Conservation (phyloP, 2,888 invertebrate species). For the Caenorhabditis zanzibari region DNA sequence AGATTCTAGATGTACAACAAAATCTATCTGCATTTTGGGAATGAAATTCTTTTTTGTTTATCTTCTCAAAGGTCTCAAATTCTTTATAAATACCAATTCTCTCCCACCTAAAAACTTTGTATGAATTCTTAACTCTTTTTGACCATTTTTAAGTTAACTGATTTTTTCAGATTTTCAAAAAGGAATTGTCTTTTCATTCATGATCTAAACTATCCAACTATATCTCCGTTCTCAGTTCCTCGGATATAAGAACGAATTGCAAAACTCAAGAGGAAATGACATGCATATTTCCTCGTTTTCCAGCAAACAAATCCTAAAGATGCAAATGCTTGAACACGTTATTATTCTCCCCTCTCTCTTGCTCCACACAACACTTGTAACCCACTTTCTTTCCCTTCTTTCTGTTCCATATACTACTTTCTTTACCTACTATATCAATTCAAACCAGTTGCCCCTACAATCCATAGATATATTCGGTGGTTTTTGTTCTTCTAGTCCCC, state of each 20-base stretch:
- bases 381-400: background rate
- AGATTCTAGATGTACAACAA: too few species aligned
- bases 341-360: background rate
- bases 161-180: too few species aligned
- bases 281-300: constrained; percentile 4
- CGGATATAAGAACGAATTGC: background rate
- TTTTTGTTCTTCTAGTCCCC: background rate
- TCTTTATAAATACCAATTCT: too few species aligned
- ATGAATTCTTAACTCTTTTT: too few species aligned
- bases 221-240: background rate
- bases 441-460: background rate
- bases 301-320: constrained; percentile 7
- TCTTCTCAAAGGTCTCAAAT: too few species aligned
- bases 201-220: too few species aligned
- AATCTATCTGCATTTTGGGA: too few species aligned
- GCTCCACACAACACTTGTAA: constrained; percentile 7
- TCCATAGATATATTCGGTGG: constrained; percentile 10
- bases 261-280: constrained; percentile 3
- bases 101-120: too few species aligned
- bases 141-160: too few species aligned
- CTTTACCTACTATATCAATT: background rate
- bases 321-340: constrained; percentile 7
- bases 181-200: too few species aligned
- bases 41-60: too few species aligned
- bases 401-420: background rate